Evolutionary conservation across 2,113 vertebrate genomes (phyloP).

Genomic region (Lamprologus lemairii): DNA sequence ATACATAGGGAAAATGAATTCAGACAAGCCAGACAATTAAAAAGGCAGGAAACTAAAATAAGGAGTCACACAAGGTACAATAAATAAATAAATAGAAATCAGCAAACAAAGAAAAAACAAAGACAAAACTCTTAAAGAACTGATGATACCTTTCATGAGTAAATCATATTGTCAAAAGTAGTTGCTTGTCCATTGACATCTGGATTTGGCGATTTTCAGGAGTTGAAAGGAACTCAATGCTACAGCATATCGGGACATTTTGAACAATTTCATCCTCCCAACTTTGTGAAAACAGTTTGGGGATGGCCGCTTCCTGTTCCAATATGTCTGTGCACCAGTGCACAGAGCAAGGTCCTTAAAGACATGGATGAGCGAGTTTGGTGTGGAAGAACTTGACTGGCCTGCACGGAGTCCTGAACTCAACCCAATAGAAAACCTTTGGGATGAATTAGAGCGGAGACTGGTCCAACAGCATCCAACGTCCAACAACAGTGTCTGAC

Average conservation of each 20-base stretch:
- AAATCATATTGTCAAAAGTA: not conserved
- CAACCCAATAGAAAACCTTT: not conserved
- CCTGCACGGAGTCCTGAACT: not conserved
- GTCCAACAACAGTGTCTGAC: not conserved
- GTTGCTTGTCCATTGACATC: not conserved
- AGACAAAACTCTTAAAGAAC: not conserved
- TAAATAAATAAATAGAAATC: not conserved
- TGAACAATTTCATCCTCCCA: not conserved
- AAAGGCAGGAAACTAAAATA: not conserved
- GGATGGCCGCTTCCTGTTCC: not conserved
- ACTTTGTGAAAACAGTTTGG: not conserved
- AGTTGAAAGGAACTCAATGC: not conserved
- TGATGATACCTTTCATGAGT: not conserved
- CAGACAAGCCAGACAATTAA: not conserved
- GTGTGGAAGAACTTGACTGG: not conserved
- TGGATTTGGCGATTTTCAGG: not conserved
- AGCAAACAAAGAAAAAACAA: not conserved
- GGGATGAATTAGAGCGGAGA: fast-evolving
- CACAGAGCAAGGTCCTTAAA: fast-evolving
- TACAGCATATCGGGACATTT: fast-evolving
- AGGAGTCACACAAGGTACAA: not conserved
- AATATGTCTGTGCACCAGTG: fast-evolving
- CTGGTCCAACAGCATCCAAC: fast-evolving
- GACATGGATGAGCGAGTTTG: fast-evolving
- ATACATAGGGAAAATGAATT: not conserved